phyloP scores from a whole-genome alignment of 2,797 vertebrate species.

The Siniperca obscura region DNA sequence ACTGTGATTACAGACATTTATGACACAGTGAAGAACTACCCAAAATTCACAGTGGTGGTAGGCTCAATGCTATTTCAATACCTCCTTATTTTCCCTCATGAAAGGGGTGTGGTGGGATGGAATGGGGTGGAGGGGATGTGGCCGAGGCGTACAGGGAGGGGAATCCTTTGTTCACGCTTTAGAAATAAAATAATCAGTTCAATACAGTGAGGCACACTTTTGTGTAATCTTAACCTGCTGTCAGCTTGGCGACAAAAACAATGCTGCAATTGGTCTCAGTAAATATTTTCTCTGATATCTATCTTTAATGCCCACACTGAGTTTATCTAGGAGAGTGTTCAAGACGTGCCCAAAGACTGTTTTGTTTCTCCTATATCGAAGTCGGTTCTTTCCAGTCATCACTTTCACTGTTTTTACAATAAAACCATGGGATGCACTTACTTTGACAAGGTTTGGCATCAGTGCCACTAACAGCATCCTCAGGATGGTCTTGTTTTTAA shows the following conservation, averaged over 20 bases:
- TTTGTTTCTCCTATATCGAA: constrained; percentile 14
- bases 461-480: constrained; percentile 20
- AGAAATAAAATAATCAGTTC: constrained; percentile 59
- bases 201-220: not conserved
- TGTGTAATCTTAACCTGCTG: not conserved
- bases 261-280: not conserved
- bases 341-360: not conserved
- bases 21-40: not conserved
- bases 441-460: not conserved
- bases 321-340: not conserved
- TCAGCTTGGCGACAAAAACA: not conserved
- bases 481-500: not conserved
- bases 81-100: constrained; percentile 26
- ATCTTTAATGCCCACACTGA: not conserved
- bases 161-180: constrained; percentile 62
- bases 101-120: constrained; percentile 51
- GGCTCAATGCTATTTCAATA: constrained; percentile 8
- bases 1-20: not conserved
- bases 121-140: constrained; percentile 63
- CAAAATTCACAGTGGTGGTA: not conserved
- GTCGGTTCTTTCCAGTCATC: not conserved
- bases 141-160: constrained; percentile 2
- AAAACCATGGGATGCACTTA: not conserved
- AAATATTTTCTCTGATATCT: constrained; percentile 41
- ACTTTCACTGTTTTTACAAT: constrained; percentile 1